These are phyloP conservation scores for Parascotia fuliginaria DNA, from an alignment of 2,888 invertebrate species.

Conservation along the genomic window DNA sequence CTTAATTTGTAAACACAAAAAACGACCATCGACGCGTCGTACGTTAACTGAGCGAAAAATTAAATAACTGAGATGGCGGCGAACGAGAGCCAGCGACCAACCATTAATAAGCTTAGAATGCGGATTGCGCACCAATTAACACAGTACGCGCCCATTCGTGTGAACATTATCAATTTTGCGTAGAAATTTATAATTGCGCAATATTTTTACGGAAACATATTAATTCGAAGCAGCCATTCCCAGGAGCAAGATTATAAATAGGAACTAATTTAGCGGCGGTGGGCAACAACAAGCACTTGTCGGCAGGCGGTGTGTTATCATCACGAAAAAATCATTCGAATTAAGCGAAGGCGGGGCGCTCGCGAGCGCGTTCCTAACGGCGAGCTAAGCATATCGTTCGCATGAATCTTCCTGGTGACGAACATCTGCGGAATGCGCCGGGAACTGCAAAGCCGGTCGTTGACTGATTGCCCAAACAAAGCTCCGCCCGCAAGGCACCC, in stretches of 20 bases:
- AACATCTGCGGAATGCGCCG: slow-evolving; percentile 62
- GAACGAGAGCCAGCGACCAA: slow-evolving; percentile 30
- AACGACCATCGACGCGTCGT: slow-evolving; percentile 64
- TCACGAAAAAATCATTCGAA: slow-evolving; percentile 47
- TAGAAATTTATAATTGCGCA: slow-evolving; percentile 56
- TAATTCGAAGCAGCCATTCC: slow-evolving; percentile 43
- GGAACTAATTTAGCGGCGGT: slow-evolving; percentile 24
- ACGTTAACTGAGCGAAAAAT: slow-evolving; percentile 65
- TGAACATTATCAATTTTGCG: slow-evolving; percentile 62
- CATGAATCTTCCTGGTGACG: slow-evolving; percentile 72
- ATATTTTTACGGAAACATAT: slow-evolving; percentile 51
- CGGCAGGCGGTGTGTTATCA: slow-evolving; percentile 33
- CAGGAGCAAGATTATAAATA: slow-evolving; percentile 38
- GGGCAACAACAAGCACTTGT: slow-evolving; percentile 12
- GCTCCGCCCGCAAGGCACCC: slow-evolving; percentile 50
- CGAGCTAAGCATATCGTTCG: slow-evolving; percentile 67
- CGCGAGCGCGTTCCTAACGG: slow-evolving; percentile 58
- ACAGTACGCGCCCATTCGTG: slow-evolving; percentile 44
- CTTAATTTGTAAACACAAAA: slow-evolving; percentile 83
- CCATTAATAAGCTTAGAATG: slow-evolving; percentile 55
- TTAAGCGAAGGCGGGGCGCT: slow-evolving; percentile 41
- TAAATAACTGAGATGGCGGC: slow-evolving; percentile 56
- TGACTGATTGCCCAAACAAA: slow-evolving; percentile 68
- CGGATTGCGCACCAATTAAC: slow-evolving; percentile 60
- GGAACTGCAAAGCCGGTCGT: slow-evolving; percentile 65